These are phyloP conservation scores for Andricus curvator DNA, from an alignment of 2,888 invertebrate species.

Conservation along the genomic window DNA sequence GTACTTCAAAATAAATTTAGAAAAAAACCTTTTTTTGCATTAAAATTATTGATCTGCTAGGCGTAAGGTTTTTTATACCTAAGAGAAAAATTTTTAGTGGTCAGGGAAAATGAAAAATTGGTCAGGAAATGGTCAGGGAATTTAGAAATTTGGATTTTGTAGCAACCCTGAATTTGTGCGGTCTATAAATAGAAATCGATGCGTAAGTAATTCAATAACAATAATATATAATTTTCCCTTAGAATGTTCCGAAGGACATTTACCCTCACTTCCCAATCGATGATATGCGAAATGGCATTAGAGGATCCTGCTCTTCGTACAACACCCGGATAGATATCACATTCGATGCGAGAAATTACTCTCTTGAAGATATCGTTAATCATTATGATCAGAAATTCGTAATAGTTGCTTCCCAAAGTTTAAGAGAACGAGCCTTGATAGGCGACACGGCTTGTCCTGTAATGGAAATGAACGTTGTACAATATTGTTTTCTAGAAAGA, in stretches of 20 bases:
- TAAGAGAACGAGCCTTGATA: constrained; percentile 81
- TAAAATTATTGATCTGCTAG: no score
- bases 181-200: no score
- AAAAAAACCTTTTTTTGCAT: no score
- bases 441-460: constrained; percentile 79
- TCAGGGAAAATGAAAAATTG: no score
- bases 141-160: no score
- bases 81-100: no score
- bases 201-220: neutral
- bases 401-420: constrained; percentile 84
- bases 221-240: constrained; percentile 45
- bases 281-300: constrained; percentile 77
- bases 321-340: constrained; percentile 81
- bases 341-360: constrained; percentile 74
- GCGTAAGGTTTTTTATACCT: no score
- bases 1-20: no score
- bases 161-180: no score
- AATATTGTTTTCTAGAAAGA: constrained; percentile 86
- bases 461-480: constrained; percentile 80
- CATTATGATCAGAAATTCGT: constrained; percentile 83
- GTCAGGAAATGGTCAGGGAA: no score
- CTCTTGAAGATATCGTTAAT: constrained; percentile 78
- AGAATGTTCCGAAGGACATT: constrained; percentile 81
- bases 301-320: constrained; percentile 86
- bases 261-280: constrained; percentile 83